A percentile compares a stretch with the other conserved stretches of the same genome.
phyloP scores from a whole-genome alignment of 2,888 invertebrate species.

The Cynaeus angustus region DNA sequence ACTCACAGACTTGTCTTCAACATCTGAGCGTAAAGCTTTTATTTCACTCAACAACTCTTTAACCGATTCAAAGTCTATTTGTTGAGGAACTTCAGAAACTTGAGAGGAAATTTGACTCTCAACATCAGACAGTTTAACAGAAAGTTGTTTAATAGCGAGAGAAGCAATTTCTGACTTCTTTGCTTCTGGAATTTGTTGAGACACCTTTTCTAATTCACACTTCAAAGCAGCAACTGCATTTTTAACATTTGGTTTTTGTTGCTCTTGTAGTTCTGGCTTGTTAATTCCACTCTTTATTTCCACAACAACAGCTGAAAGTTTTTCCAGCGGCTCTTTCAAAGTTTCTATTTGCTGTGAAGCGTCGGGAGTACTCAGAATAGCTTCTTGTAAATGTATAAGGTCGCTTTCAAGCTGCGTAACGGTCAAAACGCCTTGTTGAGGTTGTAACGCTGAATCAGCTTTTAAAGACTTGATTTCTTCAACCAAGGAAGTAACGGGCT shows the following conservation, averaged over 20 bases:
- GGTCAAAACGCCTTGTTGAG: constrained; percentile 57
- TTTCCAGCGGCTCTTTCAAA: constrained; percentile 34
- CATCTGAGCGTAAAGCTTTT: constrained; percentile 11
- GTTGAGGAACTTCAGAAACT: constrained; percentile 12
- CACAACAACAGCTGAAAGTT: constrained; percentile 47
- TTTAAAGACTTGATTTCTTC: constrained; percentile 45
- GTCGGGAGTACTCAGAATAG: background rate
- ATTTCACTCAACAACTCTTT: constrained; percentile 9
- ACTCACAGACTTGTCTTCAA: background rate
- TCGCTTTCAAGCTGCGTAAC: constrained; percentile 46
- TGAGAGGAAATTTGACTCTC: constrained; percentile 19
- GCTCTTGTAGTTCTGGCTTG: constrained; percentile 49
- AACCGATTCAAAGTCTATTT: constrained; percentile 25
- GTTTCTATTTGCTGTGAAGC: background rate
- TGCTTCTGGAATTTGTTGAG: constrained; percentile 35
- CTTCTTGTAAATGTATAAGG: constrained; percentile 37
- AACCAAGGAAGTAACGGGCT: constrained; percentile 38
- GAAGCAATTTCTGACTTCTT: constrained; percentile 47
- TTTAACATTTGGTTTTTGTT: constrained; percentile 49
- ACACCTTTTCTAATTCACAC: constrained; percentile 43
- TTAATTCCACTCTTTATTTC: constrained; percentile 33
- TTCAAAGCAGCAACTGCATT: constrained; percentile 50
- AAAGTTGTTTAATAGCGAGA: constrained; percentile 46
- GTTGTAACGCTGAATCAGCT: constrained; percentile 32
- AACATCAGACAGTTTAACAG: constrained; percentile 37